Base-by-base conservation (phyloP, 2,113 vertebrate species). In the Procapra przewalskii region DNA sequence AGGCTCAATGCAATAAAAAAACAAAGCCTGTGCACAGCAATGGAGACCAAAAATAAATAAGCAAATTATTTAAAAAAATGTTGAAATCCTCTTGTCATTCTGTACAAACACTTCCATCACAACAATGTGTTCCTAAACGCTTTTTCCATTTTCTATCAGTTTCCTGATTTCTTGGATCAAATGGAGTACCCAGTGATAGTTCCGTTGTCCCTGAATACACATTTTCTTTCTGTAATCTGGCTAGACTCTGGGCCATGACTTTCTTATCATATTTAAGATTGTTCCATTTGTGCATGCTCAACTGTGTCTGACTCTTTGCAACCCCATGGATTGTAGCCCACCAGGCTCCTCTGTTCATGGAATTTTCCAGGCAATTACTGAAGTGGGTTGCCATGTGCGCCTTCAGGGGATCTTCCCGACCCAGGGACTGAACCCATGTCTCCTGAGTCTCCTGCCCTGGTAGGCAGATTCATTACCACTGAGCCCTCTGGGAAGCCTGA, bases 151-250 rank as follows among this genome's bases (percentile, higher is more conserved):
- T 88, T 95, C 81, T 95, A 67, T 12, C 75, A 80, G 17, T 84
- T 93, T 29, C 64, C 52, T 77, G 40, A 71, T 21, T 94, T 87
- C 71, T 67, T 71, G 81, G 75, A 79, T 60, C 40, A 84, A 94
- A 91, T 6, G 64, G 43, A 57, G 29, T 55, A 19, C 43, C 59
- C 43, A 91, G 4, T 10, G 16, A 36, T 82, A 25, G 48, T 62
- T 96, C 67, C 9, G 19, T 62, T 96, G 77, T 86, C 96, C 43
- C 59, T 88, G 29, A 90, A 96, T n/a, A 91, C 27, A 59, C 71
- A 81, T 45, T 92, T 92, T 88, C 50, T 62, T 67, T 82, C 50
- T 16, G 75, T 67, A 50, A 91, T 75, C 17, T 90, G 14, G 16
- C 94, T 88, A 81, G 57, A 86, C 71, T 92, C 54, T 50, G 12